Evolutionary conservation across 2,797 vertebrate species (phyloP).

Genomic region (Muscicapa striata): DNA sequence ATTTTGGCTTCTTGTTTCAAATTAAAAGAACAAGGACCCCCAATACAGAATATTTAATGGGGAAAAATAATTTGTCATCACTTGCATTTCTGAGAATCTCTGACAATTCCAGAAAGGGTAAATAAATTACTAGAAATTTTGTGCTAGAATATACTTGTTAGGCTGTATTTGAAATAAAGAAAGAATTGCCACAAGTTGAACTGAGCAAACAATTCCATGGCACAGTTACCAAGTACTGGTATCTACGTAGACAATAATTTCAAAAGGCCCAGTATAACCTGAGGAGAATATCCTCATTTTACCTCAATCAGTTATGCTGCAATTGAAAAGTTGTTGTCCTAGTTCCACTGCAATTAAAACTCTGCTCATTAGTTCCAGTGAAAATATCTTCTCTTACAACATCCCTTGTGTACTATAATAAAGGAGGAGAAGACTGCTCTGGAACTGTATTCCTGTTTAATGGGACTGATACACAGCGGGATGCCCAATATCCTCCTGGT

Average conservation of each 20-base stretch:
- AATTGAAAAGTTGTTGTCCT: constrained; percentile 31
- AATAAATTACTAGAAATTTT: background rate
- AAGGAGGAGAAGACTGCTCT: background rate
- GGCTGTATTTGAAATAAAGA: background rate
- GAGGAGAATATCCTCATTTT: constrained; percentile 45
- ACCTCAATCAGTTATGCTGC: constrained; percentile 17
- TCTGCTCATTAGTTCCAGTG: constrained; percentile 24
- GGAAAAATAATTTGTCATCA: background rate
- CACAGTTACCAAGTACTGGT: background rate
- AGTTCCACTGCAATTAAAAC: constrained; percentile 45
- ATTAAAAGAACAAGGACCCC: background rate
- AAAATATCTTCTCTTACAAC: background rate
- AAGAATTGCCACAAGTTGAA: background rate
- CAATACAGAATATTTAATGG: background rate
- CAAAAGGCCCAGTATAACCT: background rate
- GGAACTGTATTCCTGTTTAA: background rate
- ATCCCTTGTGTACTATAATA: background rate
- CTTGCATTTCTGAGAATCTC: background rate
- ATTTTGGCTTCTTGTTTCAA: background rate
- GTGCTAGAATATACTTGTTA: background rate
- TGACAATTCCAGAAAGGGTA: background rate
- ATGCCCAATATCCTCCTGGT: background rate
- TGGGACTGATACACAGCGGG: background rate
- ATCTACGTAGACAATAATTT: background rate
- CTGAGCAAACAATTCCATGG: background rate